Evolutionary conservation across 1,140 invertebrate genomes (phyloP).

Genomic region (Megalopta genalis): DNA sequence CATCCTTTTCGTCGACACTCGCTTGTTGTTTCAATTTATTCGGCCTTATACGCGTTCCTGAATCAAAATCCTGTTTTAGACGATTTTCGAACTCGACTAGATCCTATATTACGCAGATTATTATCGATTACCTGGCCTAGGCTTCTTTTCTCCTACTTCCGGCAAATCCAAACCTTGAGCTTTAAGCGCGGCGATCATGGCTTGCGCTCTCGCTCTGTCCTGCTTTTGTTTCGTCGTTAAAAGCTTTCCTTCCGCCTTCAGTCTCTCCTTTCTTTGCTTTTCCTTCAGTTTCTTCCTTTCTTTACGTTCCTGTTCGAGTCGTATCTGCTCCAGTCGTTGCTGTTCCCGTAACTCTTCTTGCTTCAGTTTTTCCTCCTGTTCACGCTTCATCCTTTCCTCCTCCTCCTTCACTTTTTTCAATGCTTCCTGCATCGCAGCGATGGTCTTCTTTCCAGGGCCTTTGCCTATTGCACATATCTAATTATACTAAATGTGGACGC

Average conservation of each 20-base stretch:
- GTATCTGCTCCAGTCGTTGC: constrained; percentile 86
- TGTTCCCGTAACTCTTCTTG: constrained; percentile 88
- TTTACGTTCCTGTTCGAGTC: constrained; percentile 92
- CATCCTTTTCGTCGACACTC: constrained; percentile 75
- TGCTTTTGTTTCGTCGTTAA: constrained; percentile 95
- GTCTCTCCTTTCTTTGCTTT: constrained; percentile 94
- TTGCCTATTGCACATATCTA: constrained; percentile 72
- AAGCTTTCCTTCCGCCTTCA: constrained; percentile 97
- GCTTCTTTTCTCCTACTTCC: constrained; percentile 87
- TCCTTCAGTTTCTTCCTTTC: constrained; percentile 96
- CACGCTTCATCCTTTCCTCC: constrained; percentile 88
- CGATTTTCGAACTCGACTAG: not conserved
- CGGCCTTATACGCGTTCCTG: constrained; percentile 86
- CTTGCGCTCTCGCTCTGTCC: constrained; percentile 91
- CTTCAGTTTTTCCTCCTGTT: constrained; percentile 90
- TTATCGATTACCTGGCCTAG: constrained; percentile 80
- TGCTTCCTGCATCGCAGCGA: constrained; percentile 94
- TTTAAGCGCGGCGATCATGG: constrained; percentile 92
- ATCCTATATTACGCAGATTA: not conserved
- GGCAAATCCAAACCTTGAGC: constrained; percentile 87
- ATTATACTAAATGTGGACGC: constrained; percentile 45
- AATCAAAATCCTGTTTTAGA: constrained; percentile 14
- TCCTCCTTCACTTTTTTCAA: constrained; percentile 92
- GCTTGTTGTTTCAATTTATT: constrained; percentile 82
- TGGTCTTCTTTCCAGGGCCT: constrained; percentile 88